Percentiles rank a stretch among this genome's conserved stretches.
These are phyloP conservation scores for Scalopus aquaticus DNA, from an alignment of 2,113 vertebrate genomes.

Conservation along the genomic window DNA sequence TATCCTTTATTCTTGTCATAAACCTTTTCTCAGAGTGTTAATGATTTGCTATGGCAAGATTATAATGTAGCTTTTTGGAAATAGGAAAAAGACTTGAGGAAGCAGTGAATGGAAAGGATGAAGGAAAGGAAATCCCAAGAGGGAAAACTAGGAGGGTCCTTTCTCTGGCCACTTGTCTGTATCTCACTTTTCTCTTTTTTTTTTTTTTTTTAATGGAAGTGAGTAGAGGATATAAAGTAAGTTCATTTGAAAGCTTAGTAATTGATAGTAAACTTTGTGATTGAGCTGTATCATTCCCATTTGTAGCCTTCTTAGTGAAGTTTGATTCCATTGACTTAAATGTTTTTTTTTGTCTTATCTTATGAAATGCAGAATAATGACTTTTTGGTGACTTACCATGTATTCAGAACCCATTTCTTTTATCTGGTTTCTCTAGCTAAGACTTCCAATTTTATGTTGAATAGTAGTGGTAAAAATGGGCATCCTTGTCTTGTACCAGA, in stretches of 20 bases:
- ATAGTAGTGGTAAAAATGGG: no score
- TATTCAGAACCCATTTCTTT: background rate
- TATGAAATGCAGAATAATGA: background rate
- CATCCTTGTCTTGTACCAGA: no score
- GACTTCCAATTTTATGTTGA: no score
- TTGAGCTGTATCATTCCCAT: background rate
- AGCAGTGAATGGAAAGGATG: background rate
- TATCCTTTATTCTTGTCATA: background rate
- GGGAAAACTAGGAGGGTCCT: background rate
- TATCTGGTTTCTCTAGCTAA: no score
- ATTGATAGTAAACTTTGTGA: background rate
- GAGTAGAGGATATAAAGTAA: background rate
- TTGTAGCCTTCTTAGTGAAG: background rate
- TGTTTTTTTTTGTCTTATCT: background rate
- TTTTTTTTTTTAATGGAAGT: background rate
- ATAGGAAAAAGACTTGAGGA: background rate
- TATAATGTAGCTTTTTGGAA: background rate
- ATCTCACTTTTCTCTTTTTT: background rate
- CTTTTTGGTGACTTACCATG: background rate
- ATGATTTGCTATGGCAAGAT: background rate
- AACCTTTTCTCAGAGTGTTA: background rate
- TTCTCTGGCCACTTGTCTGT: background rate
- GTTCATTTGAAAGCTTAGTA: background rate
- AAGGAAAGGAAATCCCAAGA: background rate
- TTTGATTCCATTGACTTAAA: background rate